Evolutionary conservation across 2,113 vertebrate genomes (phyloP).

Genomic region (Thamnaconus septentrionalis): DNA sequence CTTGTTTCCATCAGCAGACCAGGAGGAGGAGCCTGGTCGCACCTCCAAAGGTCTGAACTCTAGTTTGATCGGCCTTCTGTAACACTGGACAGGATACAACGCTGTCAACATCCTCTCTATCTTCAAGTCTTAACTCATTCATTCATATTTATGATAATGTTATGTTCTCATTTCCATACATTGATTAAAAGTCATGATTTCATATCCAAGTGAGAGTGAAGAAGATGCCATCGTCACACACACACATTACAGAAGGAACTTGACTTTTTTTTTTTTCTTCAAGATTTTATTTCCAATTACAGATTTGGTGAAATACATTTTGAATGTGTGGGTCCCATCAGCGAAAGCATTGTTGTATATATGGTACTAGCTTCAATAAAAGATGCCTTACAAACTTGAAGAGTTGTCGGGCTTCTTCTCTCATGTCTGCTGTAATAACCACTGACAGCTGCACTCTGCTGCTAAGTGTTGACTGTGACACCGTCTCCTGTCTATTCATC

Average conservation of each 20-base stretch:
- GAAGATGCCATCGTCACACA: no score
- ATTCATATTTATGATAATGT: conserved; percentile 12
- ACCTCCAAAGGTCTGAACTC: conserved; percentile 6
- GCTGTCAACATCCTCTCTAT: conserved; percentile 11
- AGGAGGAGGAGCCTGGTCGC: neutral
- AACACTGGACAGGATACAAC: conserved; percentile 9
- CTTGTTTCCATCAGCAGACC: conserved; percentile 28
- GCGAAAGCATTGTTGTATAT: conserved; percentile 42
- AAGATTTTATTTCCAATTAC: no score
- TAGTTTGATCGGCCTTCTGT: conserved; percentile 5
- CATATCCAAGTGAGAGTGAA: neutral
- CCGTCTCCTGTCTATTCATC: no score
- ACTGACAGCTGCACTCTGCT: neutral
- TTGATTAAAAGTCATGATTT: conserved; percentile 2
- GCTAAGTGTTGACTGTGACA: no score
- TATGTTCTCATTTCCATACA: conserved; percentile 24
- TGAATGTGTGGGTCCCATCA: conserved; percentile 3
- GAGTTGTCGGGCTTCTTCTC: neutral
- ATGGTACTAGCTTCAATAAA: conserved; percentile 52
- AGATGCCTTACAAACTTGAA: conserved; percentile 54
- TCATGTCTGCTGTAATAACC: no score
- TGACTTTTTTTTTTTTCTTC: no score
- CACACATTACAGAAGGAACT: no score
- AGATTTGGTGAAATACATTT: no score
- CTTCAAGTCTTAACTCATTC: neutral